Evolutionary conservation across 2,797 vertebrate genomes (phyloP).

Genomic region (Chaetophractus vellerosus): DNA sequence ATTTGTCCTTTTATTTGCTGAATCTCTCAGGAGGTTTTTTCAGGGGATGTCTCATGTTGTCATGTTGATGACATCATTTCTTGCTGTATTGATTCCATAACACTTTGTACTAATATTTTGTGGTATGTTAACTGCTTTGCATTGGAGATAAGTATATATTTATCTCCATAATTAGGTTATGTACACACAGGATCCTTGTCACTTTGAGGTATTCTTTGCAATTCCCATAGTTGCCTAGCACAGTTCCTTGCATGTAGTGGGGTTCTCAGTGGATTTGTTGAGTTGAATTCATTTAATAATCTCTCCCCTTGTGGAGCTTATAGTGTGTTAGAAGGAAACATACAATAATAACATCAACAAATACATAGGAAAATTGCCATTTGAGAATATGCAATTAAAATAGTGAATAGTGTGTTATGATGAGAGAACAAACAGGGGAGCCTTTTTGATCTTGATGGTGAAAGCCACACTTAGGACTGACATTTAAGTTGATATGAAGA

Average conservation of each 20-base stretch:
- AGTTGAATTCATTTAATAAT: conserved; percentile 24
- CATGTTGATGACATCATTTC: background rate
- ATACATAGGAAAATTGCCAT: conserved; percentile 6
- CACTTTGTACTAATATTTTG: background rate
- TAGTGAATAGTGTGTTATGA: background rate
- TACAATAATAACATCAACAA: background rate
- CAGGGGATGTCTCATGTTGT: too few species aligned
- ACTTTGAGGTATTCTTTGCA: conserved; percentile 8
- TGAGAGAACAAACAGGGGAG: background rate
- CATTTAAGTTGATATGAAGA: conserved; percentile 27
- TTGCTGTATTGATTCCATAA: conserved; percentile 28
- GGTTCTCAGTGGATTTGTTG: conserved; percentile 2
- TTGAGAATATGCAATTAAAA: conserved; percentile 41
- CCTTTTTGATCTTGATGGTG: conserved; percentile 5
- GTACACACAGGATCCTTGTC: background rate
- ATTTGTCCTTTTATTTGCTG: background rate
- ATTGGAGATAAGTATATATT: background rate
- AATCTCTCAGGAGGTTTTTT: too few species aligned
- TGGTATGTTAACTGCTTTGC: conserved; percentile 16
- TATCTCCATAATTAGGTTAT: background rate
- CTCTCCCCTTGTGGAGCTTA: background rate
- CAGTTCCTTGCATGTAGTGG: background rate
- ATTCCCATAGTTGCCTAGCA: background rate
- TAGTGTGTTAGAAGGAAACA: background rate
- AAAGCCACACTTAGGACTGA: background rate